Conservation (phyloP, 2,888 invertebrate genomes). For the Globia sparganii region DNA sequence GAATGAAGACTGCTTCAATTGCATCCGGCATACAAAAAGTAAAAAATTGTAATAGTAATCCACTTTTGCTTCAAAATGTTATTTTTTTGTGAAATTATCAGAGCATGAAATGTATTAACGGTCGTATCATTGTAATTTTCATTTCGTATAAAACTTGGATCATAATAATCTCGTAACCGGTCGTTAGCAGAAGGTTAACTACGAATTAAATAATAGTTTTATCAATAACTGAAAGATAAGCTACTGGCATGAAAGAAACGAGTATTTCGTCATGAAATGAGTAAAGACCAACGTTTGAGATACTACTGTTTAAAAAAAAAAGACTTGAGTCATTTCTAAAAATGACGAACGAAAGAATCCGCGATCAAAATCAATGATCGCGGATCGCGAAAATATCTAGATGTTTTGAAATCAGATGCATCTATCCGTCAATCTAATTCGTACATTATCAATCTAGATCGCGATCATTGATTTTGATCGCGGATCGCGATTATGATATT, state of each 20-base stretch:
- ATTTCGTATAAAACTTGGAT: conserved; percentile 3
- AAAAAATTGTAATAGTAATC: background rate
- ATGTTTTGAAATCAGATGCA: too few relatives aligned
- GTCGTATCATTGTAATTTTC: conserved; percentile 2
- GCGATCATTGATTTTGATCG: too few relatives aligned
- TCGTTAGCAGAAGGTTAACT: conserved; percentile 2
- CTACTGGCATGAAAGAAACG: background rate
- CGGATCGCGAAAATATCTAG: too few relatives aligned
- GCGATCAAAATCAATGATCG: too few relatives aligned
- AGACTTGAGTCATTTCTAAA: background rate
- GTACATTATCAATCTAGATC: too few relatives aligned
- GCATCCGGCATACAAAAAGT: background rate
- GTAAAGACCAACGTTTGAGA: too few relatives aligned
- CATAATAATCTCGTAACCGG: conserved; percentile 16
- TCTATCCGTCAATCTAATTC: too few relatives aligned
- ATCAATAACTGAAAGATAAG: conserved; percentile 13
- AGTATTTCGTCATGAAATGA: background rate
- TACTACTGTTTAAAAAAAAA: too few relatives aligned
- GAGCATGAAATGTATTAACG: conserved; percentile 18
- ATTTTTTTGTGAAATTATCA: conserved; percentile 28
- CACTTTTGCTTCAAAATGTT: background rate
- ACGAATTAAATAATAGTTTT: conserved; percentile 22
- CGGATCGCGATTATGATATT: too few relatives aligned
- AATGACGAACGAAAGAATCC: too few relatives aligned
- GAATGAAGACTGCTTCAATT: conserved; percentile 1